phyloP scores from a whole-genome alignment of 2,888 invertebrate genomes.

The Agrotis clavis region DNA sequence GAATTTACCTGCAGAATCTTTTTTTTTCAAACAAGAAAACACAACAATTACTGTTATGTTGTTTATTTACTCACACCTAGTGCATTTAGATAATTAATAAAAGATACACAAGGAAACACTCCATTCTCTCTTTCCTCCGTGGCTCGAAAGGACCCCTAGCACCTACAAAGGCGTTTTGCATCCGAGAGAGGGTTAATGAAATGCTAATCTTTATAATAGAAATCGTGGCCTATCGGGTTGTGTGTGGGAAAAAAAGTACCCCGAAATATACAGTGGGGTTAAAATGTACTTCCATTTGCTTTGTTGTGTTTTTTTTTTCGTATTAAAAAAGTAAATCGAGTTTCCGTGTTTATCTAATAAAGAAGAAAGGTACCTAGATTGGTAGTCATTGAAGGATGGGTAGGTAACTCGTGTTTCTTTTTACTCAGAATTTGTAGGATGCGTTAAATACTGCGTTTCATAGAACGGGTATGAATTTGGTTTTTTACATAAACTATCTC shows the following conservation, averaged over 20 bases:
- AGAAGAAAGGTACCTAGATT: background rate
- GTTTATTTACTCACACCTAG: background rate
- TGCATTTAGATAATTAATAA: background rate
- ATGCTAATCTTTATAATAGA: constrained; percentile 73
- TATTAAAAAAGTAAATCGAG: background rate
- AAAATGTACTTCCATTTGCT: constrained; percentile 28
- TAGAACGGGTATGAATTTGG: too few relatives aligned
- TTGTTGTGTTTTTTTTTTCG: constrained; percentile 15
- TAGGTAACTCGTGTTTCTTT: background rate
- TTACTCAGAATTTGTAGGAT: too few relatives aligned
- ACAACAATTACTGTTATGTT: background rate
- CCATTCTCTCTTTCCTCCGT: constrained; percentile 24
- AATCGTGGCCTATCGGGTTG: constrained; percentile 71
- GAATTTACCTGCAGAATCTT: background rate
- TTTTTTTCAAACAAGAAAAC: background rate
- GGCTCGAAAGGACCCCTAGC: constrained; percentile 51
- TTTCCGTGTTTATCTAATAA: background rate
- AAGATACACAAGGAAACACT: constrained; percentile 7
- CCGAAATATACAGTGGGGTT: constrained; percentile 43
- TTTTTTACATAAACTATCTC: too few relatives aligned
- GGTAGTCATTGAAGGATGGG: too few relatives aligned
- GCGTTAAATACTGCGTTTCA: too few relatives aligned
- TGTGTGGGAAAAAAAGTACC: constrained; percentile 43
- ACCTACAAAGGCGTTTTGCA: constrained; percentile 66
- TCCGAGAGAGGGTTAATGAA: constrained; percentile 71